Conservation (phyloP, 2,797 vertebrate species). For the Pseudomugil tenellus region DNA sequence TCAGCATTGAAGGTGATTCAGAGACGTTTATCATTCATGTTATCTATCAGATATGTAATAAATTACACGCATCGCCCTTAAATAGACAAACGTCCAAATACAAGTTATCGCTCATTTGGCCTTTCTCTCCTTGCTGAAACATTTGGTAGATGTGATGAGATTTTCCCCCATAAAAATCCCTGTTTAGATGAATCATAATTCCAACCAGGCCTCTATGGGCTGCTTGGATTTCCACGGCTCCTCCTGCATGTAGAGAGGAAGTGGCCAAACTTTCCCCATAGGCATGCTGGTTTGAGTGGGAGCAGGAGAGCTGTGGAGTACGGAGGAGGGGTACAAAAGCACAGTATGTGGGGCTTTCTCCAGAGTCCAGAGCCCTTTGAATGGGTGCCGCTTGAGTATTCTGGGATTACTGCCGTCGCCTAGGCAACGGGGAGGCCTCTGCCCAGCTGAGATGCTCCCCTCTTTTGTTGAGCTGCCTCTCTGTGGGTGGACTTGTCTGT, state of each 20-base stretch:
- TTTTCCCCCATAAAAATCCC: constrained; percentile 32
- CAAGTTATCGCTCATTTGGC: not conserved
- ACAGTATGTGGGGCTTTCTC: constrained; percentile 82
- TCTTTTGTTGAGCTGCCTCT: constrained; percentile 83
- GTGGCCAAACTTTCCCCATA: constrained; percentile 67
- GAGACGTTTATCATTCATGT: constrained; percentile 17
- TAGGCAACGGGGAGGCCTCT: constrained; percentile 79
- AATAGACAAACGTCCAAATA: not conserved
- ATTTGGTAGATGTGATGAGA: constrained; percentile 15
- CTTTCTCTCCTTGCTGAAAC: constrained; percentile 4
- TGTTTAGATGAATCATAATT: constrained; percentile 58
- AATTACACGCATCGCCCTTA: too few relatives aligned
- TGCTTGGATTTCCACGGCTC: constrained; percentile 53
- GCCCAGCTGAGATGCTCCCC: constrained; percentile 84
- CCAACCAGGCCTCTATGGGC: constrained; percentile 52
- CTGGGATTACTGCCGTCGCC: constrained; percentile 84
- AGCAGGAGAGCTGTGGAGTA: constrained; percentile 44
- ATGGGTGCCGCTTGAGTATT: constrained; percentile 82
- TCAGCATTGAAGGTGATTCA: constrained; percentile 84
- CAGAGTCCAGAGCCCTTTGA: constrained; percentile 80
- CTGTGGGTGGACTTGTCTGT: constrained; percentile 79
- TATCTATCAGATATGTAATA: not conserved
- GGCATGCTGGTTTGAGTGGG: constrained; percentile 63
- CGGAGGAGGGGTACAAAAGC: constrained; percentile 79
- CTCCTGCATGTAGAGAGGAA: constrained; percentile 51